Evolutionary conservation across 64 coral and sea anemone genomes (phyloP).

Genomic region (Dendrophyllia cribrosa): DNA sequence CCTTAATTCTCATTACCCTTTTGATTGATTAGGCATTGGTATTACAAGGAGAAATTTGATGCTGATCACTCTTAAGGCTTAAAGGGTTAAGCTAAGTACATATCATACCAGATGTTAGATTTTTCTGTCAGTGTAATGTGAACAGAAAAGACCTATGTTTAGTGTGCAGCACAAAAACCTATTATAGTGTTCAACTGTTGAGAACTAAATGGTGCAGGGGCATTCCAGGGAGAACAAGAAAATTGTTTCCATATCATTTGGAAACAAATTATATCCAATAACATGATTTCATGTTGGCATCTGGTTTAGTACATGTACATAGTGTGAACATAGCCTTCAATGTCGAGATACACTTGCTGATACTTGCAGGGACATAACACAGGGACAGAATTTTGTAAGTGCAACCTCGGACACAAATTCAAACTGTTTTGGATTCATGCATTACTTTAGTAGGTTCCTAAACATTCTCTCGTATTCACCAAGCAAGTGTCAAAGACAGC

Average conservation of each 20-base stretch:
- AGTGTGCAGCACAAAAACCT: slow-evolving; percentile 24
- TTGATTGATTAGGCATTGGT: no score
- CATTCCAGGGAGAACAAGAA: slow-evolving; percentile 24
- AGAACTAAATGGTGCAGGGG: slow-evolving; percentile 20
- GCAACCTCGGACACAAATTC: slow-evolving; percentile 25
- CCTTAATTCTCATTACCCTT: no score
- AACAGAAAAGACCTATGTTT: slow-evolving; percentile 17
- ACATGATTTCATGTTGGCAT: slow-evolving; percentile 21
- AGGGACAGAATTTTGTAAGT: slow-evolving; percentile 29
- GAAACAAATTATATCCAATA: slow-evolving; percentile 26
- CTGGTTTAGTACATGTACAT: no score
- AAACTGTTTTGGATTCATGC: slow-evolving; percentile 26
- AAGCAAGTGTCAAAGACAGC: slow-evolving; percentile 23
- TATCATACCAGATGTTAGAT: slow-evolving; percentile 13
- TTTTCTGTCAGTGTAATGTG: slow-evolving; percentile 16
- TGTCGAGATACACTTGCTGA: slow-evolving; percentile 19
- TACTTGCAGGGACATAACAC: slow-evolving; percentile 11
- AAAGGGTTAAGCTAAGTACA: slow-evolving; percentile 32
- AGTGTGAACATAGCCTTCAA: slow-evolving; percentile 32
- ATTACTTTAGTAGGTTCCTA: slow-evolving; percentile 16
- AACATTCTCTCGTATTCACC: slow-evolving; percentile 7
- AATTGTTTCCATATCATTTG: slow-evolving; percentile 26
- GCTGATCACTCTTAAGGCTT: no score
- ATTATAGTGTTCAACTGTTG: slow-evolving; percentile 18
- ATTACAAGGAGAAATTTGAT: no score